Evolutionary conservation across 2,797 vertebrate genomes (phyloP), one percentile per base, ranked within the genome.

Genomic region (Sebastes vulpes): DNA sequence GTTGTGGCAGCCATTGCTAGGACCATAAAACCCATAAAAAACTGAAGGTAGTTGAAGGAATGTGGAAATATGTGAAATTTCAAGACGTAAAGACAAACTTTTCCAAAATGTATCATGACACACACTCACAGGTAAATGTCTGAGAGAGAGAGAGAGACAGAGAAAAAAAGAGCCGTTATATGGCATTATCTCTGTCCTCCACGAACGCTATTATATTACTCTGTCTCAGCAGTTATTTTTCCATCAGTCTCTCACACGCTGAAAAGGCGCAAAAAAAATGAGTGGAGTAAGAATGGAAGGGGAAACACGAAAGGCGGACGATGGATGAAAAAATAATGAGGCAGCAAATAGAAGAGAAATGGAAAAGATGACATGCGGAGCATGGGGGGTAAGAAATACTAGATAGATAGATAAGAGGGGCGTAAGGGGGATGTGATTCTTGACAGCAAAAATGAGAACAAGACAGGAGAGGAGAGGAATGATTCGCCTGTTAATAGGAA

Each of bases 401-500:
- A 31, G 56, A 32, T 59, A 18, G 26, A 60, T 7, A 12, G 58
- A 60, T 21, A 21, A 35, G 31, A 35, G 7, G 6, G 59, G n/a
- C 9, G 4, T 6, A 12, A 20, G 14, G 21, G 4, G 25, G 32
- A 28, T 6, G n/a, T 42, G 28, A 28, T 20, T 28, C 50, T 26
- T 68, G 61, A 77, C 63, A 70, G 57, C 18, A 52, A 65, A 60
- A 84, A 72, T 79, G 46, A 58, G 65, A 66, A 57, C 2, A 11
- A 77, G 48, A 72, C 59, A 48, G 57, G 28, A 71, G 29, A 71
- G 50, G 11, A 89, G 58, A 75, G 56, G 48, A 75, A 73, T 77
- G 60, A 83, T 63, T 86, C 1, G 8, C 61, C 35, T 52, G 52
- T 72, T 88, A 83, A 85, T 88, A 48, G 53, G 77, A 82, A 77